Evolutionary conservation across 1,140 invertebrate genomes (phyloP), one percentile per base, ranked within the genome.

Genomic region (Pogonomyrmex barbatus): DNA sequence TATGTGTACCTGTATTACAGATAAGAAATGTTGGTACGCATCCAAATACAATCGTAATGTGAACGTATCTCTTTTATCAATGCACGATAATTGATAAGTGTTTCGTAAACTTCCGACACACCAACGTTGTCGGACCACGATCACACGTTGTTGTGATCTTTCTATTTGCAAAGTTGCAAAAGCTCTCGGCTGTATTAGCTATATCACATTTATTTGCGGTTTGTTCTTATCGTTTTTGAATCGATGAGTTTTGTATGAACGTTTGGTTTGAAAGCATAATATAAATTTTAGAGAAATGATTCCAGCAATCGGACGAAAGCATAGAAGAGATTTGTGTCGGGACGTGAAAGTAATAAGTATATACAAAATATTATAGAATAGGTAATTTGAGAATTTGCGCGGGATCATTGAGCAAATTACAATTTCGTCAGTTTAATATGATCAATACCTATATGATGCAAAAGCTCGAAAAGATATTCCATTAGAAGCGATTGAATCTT

Each of bases 21-120:
- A 83, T 83, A 83, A 83, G 56, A 0, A 30, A 83, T 17, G 8
- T 50, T 83, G 42, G n/a, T 47, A 9, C 6, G 14, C 42, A 12
- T 71, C 12, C 14, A 17, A 14, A 65, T 42, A 47, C 17, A 60
- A 75, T 60, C 52, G 36, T 4, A 83, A 4, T 1, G n/a, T 8
- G 30, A 17, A n/a, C 52, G 17, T 60, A 73, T 83, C 42, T 58
- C 12, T 71, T 33, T 75, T 75, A 75, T 83, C 79, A 30, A 12
- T 58, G 30, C 9, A 45, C 14, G 50, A 56, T 70, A 54, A 54
- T 67, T 17, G 39, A 9, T 68, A 14, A 73, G 9, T 36, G 14
- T 85, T 85, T 89, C 54, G 12, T 56, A 58, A 78, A 83, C 33
- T 45, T 73, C 45, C 52, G 58, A 42, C 17, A 87, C 82, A 87